These are phyloP conservation scores for Microplitis mediator DNA, from an alignment of 1,140 invertebrate species.

Conservation along the genomic window DNA sequence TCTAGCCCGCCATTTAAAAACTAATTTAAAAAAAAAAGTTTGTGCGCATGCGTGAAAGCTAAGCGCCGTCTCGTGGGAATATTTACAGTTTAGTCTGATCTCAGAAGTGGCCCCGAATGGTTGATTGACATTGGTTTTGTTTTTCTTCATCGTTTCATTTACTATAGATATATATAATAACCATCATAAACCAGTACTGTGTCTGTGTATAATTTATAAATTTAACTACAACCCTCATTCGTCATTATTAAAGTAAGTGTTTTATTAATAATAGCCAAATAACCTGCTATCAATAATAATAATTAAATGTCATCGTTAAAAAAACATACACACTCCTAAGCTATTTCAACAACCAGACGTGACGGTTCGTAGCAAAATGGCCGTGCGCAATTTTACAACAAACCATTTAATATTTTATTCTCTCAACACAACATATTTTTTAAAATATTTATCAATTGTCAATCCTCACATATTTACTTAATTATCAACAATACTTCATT, in stretches of 20 bases:
- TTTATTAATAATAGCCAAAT: not conserved
- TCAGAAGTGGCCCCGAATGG: conserved; percentile 45
- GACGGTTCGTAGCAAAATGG: conserved; percentile 53
- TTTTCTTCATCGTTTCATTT: conserved; percentile 11
- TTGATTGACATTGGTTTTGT: conserved; percentile 19
- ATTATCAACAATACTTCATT: not conserved
- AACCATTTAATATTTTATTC: conserved; percentile 35
- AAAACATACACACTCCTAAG: not conserved
- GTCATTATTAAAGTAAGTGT: not conserved
- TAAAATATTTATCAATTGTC: not conserved
- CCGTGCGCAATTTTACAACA: conserved; percentile 52
- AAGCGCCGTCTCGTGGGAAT: conserved; percentile 42
- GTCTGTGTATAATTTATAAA: conserved; percentile 3
- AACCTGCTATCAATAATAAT: no score
- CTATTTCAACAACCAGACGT: conserved; percentile 29
- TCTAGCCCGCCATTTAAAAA: not conserved
- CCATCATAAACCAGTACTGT: not conserved
- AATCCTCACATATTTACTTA: not conserved
- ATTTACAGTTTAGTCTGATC: conserved; percentile 38
- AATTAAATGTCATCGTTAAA: not conserved
- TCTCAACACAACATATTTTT: no score
- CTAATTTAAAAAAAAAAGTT: not conserved
- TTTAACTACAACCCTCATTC: no score
- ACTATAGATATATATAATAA: no score
- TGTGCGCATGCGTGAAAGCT: conserved; percentile 35